A percentile compares a stretch with the other conserved stretches of the same genome.
phyloP scores from a whole-genome alignment of 2,888 invertebrate genomes.

The Mythimna ferrago region DNA sequence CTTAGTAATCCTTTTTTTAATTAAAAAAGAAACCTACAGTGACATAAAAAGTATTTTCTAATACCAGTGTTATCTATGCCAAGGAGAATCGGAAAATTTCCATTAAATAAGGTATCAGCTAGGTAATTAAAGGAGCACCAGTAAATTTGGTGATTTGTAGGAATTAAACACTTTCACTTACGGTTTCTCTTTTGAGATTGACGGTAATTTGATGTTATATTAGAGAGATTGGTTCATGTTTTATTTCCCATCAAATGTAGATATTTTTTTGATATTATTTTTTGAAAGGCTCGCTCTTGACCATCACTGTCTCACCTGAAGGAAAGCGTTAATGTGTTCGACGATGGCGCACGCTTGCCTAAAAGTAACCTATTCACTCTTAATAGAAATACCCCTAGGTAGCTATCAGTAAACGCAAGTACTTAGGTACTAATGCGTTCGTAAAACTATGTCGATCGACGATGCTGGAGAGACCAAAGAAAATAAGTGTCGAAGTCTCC shows the following conservation, averaged over 20 bases:
- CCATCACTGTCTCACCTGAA: too few species aligned
- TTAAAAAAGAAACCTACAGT: neutral
- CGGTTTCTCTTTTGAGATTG: constrained; percentile 26
- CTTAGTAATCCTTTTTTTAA: constrained; percentile 18
- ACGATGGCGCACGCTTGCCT: too few species aligned
- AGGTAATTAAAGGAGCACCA: constrained; percentile 9
- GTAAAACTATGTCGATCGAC: too few species aligned
- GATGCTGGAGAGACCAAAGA: too few species aligned
- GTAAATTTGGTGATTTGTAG: constrained; percentile 28
- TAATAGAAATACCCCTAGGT: too few species aligned
- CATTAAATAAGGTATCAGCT: constrained; percentile 4
- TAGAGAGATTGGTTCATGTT: neutral
- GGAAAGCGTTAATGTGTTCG: neutral
- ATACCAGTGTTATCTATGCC: constrained; percentile 22
- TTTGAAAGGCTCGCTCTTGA: neutral
- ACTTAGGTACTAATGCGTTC: too few species aligned
- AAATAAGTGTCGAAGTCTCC: too few species aligned
- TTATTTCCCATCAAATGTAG: neutral
- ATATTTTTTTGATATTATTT: neutral
- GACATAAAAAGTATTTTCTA: constrained; percentile 14
- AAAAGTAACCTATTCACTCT: too few species aligned
- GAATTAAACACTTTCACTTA: constrained; percentile 30
- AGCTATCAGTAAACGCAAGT: too few species aligned
- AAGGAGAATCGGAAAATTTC: constrained; percentile 25
- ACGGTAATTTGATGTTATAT: neutral